Conservation (phyloP, 2,888 invertebrate species). For the Sarcophaga rosellei region DNA sequence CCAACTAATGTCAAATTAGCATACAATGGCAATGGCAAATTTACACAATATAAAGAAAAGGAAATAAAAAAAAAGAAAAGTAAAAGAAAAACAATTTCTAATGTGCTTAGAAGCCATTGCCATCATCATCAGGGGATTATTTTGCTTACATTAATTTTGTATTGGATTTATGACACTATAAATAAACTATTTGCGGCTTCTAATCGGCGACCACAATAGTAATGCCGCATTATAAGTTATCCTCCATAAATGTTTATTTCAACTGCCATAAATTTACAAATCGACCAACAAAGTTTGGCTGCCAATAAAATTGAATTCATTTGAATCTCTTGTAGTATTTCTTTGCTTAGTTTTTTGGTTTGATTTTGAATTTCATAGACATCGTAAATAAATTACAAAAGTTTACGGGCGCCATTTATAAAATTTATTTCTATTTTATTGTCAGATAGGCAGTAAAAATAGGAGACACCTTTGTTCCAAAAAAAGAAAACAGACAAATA, state of each 20-base stretch:
- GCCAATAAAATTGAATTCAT: not conserved
- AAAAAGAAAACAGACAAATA: no score
- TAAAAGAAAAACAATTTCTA: not conserved
- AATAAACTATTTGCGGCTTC: not conserved
- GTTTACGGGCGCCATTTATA: conserved; percentile 8
- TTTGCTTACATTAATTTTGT: conserved; percentile 8
- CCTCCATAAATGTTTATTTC: not conserved
- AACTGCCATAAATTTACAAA: not conserved
- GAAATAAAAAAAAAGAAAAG: not conserved
- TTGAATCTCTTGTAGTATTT: no score
- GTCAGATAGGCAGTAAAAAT: no score
- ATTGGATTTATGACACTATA: not conserved
- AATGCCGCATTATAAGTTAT: not conserved
- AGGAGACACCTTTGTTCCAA: no score
- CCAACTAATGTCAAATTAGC: not conserved
- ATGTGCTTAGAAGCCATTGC: not conserved
- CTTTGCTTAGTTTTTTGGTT: not conserved
- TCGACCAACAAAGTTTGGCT: conserved; percentile 13
- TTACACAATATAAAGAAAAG: no score
- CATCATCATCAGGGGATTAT: conserved; percentile 30
- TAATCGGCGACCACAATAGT: not conserved
- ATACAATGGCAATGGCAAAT: not conserved
- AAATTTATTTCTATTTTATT: no score
- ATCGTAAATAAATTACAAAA: conserved; percentile 10
- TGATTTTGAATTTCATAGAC: not conserved